Evolutionary conservation across 1,140 invertebrate species (phyloP).

Genomic region (Hycleus cichorii): DNA sequence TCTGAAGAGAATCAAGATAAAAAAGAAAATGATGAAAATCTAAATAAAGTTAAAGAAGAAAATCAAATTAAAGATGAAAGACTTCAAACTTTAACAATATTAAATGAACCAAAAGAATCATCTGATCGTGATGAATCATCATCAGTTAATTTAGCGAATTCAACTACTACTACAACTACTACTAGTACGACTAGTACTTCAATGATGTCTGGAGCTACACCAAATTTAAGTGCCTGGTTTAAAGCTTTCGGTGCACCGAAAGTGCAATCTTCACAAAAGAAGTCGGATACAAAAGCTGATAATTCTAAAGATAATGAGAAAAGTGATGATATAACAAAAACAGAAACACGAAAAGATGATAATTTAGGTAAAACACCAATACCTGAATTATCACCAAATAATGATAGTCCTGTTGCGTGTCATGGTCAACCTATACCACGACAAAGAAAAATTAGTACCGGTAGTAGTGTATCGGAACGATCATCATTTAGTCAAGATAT

Average conservation of each 20-base stretch:
- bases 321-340: conserved; percentile 25
- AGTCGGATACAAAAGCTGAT: conserved; percentile 40
- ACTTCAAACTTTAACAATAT: conserved; percentile 18
- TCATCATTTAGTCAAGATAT: conserved; percentile 67
- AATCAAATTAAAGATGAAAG: conserved; percentile 7
- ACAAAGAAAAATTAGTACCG: conserved; percentile 58
- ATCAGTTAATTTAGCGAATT: not conserved
- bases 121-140: conserved; percentile 2
- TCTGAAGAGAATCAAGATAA: conserved; percentile 40
- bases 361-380: conserved; percentile 17
- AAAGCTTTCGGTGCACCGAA: conserved; percentile 83
- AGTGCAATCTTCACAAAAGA: conserved; percentile 37
- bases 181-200: too few relatives aligned
- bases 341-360: conserved; percentile 1
- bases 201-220: conserved; percentile 50
- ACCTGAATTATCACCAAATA: conserved; percentile 37
- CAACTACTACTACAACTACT: not conserved
- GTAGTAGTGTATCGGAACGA: conserved; percentile 64
- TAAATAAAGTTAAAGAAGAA: conserved; percentile 19
- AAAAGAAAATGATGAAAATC: conserved; percentile 26
- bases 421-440: conserved; percentile 50
- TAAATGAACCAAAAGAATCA: conserved; percentile 1
- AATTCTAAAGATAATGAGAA: conserved; percentile 43
- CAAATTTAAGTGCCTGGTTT: conserved; percentile 83
- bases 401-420: conserved; percentile 42